Conservation (phyloP, 2,113 vertebrate species). For the Lagopus muta region DNA sequence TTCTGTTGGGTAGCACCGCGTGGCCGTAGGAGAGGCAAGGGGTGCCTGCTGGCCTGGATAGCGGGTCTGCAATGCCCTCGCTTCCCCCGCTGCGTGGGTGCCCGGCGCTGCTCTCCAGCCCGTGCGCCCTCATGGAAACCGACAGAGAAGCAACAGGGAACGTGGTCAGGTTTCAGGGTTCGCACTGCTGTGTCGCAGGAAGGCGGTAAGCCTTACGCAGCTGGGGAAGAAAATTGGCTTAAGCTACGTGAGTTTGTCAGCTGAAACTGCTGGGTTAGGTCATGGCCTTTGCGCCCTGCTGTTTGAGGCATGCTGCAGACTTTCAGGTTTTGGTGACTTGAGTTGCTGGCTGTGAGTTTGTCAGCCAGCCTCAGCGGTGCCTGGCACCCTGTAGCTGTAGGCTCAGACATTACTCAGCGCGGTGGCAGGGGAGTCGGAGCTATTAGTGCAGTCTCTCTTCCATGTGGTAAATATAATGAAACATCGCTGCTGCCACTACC, state of each 20-base stretch:
- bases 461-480: slow-evolving; percentile 19
- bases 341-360: not conserved
- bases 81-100: too few species aligned
- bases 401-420: not conserved
- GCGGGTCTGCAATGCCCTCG: too few species aligned
- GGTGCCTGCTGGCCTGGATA: too few species aligned
- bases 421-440: not conserved
- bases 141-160: not conserved
- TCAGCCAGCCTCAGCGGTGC: not conserved
- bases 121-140: not conserved
- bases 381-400: not conserved
- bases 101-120: not conserved
- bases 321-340: not conserved
- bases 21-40: not conserved
- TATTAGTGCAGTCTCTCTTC: not conserved
- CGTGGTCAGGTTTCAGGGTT: not conserved
- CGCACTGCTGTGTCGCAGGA: not conserved
- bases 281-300: not conserved
- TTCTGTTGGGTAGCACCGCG: not conserved
- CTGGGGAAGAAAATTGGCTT: not conserved
- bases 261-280: not conserved
- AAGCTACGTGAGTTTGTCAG: not conserved
- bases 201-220: not conserved
- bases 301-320: not conserved
- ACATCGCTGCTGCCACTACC: not conserved